These are phyloP conservation scores for Drosophila meridiana DNA, from an alignment of 2,888 invertebrate genomes.

Conservation along the genomic window DNA sequence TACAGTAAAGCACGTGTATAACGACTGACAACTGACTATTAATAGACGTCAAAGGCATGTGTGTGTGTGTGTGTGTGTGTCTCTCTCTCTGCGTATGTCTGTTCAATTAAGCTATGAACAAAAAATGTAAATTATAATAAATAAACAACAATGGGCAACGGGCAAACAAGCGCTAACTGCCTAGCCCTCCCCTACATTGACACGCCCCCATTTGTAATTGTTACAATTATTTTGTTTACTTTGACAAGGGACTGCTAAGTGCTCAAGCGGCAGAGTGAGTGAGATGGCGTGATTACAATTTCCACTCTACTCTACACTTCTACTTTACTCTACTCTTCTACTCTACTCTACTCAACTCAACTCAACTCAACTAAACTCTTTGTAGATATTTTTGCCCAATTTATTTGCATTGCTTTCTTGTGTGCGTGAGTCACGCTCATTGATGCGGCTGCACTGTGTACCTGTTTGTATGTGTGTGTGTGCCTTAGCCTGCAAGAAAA, in stretches of 20 bases:
- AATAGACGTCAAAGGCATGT: neutral
- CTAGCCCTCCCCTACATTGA: neutral
- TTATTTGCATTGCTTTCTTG: constrained; percentile 19
- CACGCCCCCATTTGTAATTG: constrained; percentile 12
- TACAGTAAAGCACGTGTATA: constrained; percentile 55
- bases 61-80: constrained; percentile 7
- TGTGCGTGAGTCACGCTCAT: constrained; percentile 8
- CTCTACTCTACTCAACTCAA: neutral
- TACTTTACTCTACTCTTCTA: neutral
- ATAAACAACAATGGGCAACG: constrained; percentile 21
- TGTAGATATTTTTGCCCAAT: constrained; percentile 45
- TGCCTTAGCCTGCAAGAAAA: constrained; percentile 1
- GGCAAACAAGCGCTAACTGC: constrained; percentile 11
- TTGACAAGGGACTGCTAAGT: constrained; percentile 8
- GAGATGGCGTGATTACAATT: neutral
- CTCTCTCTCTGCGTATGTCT: constrained; percentile 5
- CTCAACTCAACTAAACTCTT: constrained; percentile 1
- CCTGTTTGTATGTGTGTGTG: neutral
- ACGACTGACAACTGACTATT: constrained; percentile 14
- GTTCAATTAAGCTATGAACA: constrained; percentile 39
- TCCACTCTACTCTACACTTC: neutral
- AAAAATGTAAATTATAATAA: constrained; percentile 32
- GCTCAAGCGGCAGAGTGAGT: neutral
- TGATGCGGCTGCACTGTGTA: constrained; percentile 1
- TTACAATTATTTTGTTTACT: constrained; percentile 57